Evolutionary conservation across 1,140 invertebrate genomes (phyloP), one percentile per base, ranked within the genome.

Genomic region (Aphelenchoides fujianensis): DNA sequence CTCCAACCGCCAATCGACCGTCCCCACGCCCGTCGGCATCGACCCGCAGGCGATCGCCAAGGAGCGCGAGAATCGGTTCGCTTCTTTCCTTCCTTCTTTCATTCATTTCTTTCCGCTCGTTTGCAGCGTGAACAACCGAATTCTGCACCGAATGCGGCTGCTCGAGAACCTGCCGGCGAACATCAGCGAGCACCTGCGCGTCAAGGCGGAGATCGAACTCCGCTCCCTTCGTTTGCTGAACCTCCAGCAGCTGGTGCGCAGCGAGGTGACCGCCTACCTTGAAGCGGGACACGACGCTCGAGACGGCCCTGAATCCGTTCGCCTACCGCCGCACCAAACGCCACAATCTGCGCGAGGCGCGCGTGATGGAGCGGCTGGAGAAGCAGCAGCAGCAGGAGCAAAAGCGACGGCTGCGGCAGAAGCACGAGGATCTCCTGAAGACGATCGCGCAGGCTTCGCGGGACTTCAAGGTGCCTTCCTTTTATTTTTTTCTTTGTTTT

Each of bases 371-470:
- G 85, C 97, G 96, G 86, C 88, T 98, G 27, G 96, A 98, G 84
- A 98, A 98, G 83, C 95, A 98, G 87, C 95, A 97, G 86, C 95
- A 97, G 87, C 86, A 97, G 53, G 95, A 98, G 85, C 94, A 94
- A 19, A 95, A 98, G 86, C 89, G 93, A 27, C 96, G 95, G 85
- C 89, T 93, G 27, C 87, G 94, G 36, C 94, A 97, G 84, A 97
- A 97, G 85, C 95, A 88, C 75, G 83, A 85, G 79, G 87, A 85
- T 55, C 61, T 85, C 30, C 69, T 84, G 19, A 62, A 74, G 30
- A 74, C 93, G 30, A 92, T 98, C 19, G 85, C 98, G 9, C 93
- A 95, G 85, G 95, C 98, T 88, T 92, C 91, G 82, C 97, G 96
- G 88, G 95, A 98, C 84, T 94, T 98, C 83, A 94, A 95, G 84